Percentiles rank a stretch among this genome's conserved stretches.
phyloP scores from a whole-genome alignment of 2,888 invertebrate genomes.

The Dynastes hyllus region DNA sequence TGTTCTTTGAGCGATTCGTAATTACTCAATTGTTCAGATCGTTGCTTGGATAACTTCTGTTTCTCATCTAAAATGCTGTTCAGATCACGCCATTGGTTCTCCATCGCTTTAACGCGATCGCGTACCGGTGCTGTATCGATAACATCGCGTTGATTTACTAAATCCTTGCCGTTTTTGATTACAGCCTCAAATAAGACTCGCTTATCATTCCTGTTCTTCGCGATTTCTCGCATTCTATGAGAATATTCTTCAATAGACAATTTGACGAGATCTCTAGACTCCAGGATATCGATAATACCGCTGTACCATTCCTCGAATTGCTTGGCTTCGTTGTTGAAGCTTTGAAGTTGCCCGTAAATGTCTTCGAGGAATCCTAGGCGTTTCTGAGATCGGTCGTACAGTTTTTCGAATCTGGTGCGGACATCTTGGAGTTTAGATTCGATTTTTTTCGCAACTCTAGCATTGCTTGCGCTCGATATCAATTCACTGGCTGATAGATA shows the following conservation, averaged over 20 bases:
- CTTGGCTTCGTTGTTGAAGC: constrained; percentile 79
- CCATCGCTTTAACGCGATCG: constrained; percentile 88
- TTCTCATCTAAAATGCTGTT: constrained; percentile 88
- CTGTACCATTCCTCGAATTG: constrained; percentile 83
- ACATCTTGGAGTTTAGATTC: constrained; percentile 93
- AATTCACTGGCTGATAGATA: constrained; percentile 86
- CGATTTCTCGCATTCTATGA: constrained; percentile 73
- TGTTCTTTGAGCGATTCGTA: constrained; percentile 90
- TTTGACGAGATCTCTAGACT: constrained; percentile 81
- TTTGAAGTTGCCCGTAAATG: constrained; percentile 79
- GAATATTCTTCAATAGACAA: constrained; percentile 79
- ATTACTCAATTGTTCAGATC: constrained; percentile 88
- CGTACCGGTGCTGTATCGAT: constrained; percentile 89
- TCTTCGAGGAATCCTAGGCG: constrained; percentile 90
- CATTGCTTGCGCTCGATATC: constrained; percentile 86
- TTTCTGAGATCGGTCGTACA: constrained; percentile 85
- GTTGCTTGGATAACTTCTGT: constrained; percentile 85
- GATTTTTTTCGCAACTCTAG: constrained; percentile 90
- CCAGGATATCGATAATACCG: constrained; percentile 82
- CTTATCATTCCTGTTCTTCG: constrained; percentile 70
- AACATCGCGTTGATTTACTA: constrained; percentile 89
- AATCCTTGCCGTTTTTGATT: constrained; percentile 85
- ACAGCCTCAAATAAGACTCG: constrained; percentile 82
- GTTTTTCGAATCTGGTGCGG: constrained; percentile 87
- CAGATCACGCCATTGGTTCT: constrained; percentile 92